Evolutionary conservation across 2,797 vertebrate species (phyloP).

Genomic region (Mycteria americana): DNA sequence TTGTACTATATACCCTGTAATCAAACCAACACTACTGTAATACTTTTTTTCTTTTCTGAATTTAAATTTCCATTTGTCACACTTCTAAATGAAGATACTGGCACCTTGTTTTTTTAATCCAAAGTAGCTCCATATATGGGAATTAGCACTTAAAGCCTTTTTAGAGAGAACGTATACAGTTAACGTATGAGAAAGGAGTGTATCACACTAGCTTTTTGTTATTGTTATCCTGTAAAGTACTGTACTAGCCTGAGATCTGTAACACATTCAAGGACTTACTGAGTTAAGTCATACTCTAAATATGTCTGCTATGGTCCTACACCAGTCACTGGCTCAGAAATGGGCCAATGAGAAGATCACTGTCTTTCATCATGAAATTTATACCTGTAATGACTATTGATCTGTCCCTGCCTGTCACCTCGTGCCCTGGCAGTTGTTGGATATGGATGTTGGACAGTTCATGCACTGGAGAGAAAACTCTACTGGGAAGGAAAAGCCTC

Average conservation of each 20-base stretch:
- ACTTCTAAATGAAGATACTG: background rate
- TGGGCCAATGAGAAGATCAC: background rate
- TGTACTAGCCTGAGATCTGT: background rate
- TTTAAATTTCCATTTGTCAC: background rate
- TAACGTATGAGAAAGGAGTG: background rate
- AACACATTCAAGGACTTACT: background rate
- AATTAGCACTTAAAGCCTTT: background rate
- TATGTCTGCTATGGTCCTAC: background rate
- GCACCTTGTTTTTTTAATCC: background rate
- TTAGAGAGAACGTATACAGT: background rate
- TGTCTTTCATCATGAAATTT: background rate
- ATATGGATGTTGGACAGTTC: background rate
- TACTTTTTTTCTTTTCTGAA: background rate
- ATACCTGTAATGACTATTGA: background rate
- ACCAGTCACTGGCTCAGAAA: background rate
- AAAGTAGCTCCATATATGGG: background rate
- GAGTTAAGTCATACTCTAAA: background rate
- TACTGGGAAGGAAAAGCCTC: background rate
- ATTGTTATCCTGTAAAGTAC: background rate
- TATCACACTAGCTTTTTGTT: background rate
- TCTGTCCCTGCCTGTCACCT: background rate
- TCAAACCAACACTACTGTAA: background rate
- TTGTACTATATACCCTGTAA: background rate
- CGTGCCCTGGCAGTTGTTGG: fast-evolving
- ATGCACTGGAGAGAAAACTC: background rate